Conservation (phyloP, 2,888 invertebrate species). For the Rhingia campestris region DNA sequence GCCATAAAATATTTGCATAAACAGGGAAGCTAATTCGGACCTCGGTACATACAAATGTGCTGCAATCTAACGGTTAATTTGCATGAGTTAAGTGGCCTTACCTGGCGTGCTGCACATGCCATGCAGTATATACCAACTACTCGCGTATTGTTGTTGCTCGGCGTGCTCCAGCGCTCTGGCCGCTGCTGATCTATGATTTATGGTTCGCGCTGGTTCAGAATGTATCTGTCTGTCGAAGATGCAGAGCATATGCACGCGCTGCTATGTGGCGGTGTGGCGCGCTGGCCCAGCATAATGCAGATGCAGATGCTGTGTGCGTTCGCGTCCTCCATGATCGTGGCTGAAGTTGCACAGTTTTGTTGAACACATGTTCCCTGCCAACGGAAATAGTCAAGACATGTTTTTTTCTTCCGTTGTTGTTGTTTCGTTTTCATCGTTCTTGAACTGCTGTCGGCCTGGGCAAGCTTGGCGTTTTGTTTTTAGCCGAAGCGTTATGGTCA, state of each 20-base stretch:
- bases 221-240: constrained; percentile 65
- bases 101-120: constrained; percentile 68
- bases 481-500: constrained; percentile 40
- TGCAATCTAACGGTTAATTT: constrained; percentile 74
- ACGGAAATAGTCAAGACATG: constrained; percentile 71
- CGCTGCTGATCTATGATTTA: constrained; percentile 72
- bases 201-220: constrained; percentile 57
- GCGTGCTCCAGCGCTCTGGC: constrained; percentile 13
- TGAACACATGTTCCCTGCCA: constrained; percentile 73
- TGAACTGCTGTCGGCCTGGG: constrained; percentile 2
- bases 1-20: constrained; percentile 72
- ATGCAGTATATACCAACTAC: constrained; percentile 10
- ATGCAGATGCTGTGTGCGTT: constrained; percentile 34
- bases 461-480: constrained; percentile 47
- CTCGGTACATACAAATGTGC: constrained; percentile 68
- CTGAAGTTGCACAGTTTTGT: constrained; percentile 69
- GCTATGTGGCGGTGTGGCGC: constrained; percentile 25
- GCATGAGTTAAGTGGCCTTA: constrained; percentile 70
- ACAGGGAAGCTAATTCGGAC: constrained; percentile 73
- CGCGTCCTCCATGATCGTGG: constrained; percentile 36
- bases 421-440: constrained; percentile 3
- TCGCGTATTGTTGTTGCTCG: constrained; percentile 54
- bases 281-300: constrained; percentile 17
- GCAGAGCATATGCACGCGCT: constrained; percentile 55
- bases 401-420: constrained; percentile 25